These are phyloP conservation scores for Columba janthina DNA, from an alignment of 2,113 vertebrate species.

Conservation along the genomic window DNA sequence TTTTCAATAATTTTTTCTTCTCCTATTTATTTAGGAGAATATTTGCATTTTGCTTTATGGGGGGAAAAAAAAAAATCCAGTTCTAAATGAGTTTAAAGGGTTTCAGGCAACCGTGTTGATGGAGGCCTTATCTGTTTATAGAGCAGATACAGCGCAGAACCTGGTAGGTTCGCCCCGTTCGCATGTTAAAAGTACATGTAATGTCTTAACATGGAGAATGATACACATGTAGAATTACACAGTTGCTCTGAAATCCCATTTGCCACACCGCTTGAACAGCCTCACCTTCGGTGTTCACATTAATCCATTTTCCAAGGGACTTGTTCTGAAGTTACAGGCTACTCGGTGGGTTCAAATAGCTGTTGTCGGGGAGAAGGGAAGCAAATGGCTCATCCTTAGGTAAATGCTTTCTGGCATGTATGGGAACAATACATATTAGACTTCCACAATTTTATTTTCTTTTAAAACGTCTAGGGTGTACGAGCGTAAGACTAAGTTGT, in stretches of 20 bases:
- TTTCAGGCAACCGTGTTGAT: background rate
- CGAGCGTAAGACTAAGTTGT: background rate
- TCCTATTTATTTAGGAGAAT: background rate
- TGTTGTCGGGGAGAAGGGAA: background rate
- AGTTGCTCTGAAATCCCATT: background rate
- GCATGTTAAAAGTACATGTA: background rate
- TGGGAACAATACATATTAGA: background rate
- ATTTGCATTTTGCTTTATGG: background rate
- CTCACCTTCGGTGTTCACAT: background rate
- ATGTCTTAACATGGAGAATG: background rate
- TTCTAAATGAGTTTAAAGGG: background rate
- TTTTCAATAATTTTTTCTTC: background rate
- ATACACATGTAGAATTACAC: background rate
- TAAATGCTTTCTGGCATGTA: background rate
- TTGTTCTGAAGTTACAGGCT: background rate
- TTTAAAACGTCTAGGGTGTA: background rate
- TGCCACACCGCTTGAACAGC: background rate
- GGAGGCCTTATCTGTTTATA: background rate
- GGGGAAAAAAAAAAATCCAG: background rate
- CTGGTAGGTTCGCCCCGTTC: background rate
- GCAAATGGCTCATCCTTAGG: background rate
- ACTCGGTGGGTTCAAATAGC: background rate
- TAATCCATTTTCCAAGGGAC: background rate
- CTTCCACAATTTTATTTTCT: background rate
- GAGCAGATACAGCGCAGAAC: background rate